Evolutionary conservation across 2,888 invertebrate species (phyloP), one percentile per base, ranked within the genome.

Genomic region (Cephus sareptanus): DNA sequence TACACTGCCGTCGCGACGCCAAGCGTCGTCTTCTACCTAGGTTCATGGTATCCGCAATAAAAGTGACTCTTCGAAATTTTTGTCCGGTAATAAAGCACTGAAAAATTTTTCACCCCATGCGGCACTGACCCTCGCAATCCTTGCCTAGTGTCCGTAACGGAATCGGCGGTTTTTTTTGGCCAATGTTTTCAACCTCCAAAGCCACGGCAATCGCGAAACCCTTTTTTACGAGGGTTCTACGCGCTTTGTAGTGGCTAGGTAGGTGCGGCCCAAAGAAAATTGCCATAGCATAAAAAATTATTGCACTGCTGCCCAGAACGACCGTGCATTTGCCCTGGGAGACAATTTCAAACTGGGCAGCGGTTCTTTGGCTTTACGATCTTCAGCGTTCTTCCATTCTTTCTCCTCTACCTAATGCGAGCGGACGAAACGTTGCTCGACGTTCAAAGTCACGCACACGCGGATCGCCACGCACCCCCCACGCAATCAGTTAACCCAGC

Each of bases 71-170:
- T 9, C 9, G 2, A 23, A 56, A 15, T 23, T 56, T 15, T 56
- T 23, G 9, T 15, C 6, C 56, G 56, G 56, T 9, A 56, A 23
- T 56, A 56, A 56, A 56, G 56, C 23, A 23, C 2, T 56, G 23
- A 56, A 23, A 56, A 56, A 56, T 56, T 56, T 56, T 56, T 56
- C 56, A 56, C 56, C 56, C 56, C 23, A 23, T 56, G 15, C 56
- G 23, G 56, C 9, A 56, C 56, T 71, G 33, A 71, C 71, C 71
- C 71, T 34, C 71, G 13, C 71, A 87, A 88, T 83, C 87, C 87
- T 88, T 88, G 81, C 88, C 88, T 88, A 87, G 85, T 87, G 85
- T 88, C 83, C 86, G 77, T 87, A 87, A 88, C 86, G 87, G 88
- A 86, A 85, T 86, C 84, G 79, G 86, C 75, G 86, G 86, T 85